phyloP scores from a whole-genome alignment of 2,888 invertebrate species.

The Cryptus armator region DNA sequence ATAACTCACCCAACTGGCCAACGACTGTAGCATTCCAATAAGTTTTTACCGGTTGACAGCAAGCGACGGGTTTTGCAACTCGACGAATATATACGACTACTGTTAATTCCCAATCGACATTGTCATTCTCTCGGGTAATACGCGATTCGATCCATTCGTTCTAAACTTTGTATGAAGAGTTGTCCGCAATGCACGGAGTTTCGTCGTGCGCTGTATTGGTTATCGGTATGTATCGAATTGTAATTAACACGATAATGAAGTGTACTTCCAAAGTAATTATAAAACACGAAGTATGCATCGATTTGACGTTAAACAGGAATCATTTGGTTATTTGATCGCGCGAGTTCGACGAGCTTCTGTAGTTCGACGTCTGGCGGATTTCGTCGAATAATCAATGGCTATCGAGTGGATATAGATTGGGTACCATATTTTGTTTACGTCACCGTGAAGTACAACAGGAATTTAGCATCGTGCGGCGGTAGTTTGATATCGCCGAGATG shows the following conservation, averaged over 20 bases:
- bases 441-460: not conserved
- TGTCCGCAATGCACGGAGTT: not conserved
- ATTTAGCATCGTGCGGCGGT: conserved; percentile 85
- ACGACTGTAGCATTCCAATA: not conserved
- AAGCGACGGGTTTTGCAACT: not conserved
- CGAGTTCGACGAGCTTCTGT: not conserved
- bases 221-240: not conserved
- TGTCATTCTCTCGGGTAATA: not conserved
- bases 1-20: not conserved
- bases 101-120: not conserved
- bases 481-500: conserved; percentile 85
- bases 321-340: not conserved
- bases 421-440: conserved; percentile 11
- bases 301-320: not conserved
- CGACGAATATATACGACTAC: not conserved
- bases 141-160: not conserved
- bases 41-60: not conserved
- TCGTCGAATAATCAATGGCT: conserved; percentile 5
- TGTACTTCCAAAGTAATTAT: not conserved
- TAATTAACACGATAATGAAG: not conserved
- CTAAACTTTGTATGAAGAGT: not conserved
- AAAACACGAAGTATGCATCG: not conserved
- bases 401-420: not conserved
- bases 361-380: not conserved
- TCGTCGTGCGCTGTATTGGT: not conserved